Evolutionary conservation across 2,888 invertebrate species (phyloP).

Genomic region (Andrena minutula): DNA sequence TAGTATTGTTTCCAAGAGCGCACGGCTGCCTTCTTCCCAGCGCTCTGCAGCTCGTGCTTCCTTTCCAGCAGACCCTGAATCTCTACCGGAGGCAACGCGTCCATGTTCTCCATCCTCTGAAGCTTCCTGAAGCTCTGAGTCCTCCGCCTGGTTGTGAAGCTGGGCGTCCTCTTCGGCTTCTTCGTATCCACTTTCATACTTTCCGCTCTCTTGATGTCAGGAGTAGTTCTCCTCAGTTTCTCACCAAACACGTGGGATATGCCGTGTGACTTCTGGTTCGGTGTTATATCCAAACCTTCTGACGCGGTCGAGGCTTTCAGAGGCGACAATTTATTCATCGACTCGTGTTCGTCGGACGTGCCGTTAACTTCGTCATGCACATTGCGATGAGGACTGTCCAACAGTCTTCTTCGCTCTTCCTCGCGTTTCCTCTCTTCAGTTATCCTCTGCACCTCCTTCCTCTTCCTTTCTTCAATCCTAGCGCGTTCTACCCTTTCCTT

Average conservation of each 20-base stretch:
- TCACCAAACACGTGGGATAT: constrained; percentile 88
- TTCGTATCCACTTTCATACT: constrained; percentile 94
- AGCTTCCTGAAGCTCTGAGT: constrained; percentile 94
- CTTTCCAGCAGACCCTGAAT: constrained; percentile 96
- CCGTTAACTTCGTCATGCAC: constrained; percentile 85
- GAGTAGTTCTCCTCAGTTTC: constrained; percentile 87
- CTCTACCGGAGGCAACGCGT: constrained; percentile 94
- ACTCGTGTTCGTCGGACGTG: constrained; percentile 84
- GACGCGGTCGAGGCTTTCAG: constrained; percentile 67
- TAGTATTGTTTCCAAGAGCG: constrained; percentile 98
- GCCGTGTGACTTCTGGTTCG: constrained; percentile 88
- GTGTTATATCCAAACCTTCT: constrained; percentile 62
- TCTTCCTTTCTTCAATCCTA: constrained; percentile 92
- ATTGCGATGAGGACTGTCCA: constrained; percentile 83
- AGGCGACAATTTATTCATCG: constrained; percentile 75
- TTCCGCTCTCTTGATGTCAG: constrained; percentile 92
- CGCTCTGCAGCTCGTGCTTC: constrained; percentile 97
- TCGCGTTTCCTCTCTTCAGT: constrained; percentile 93
- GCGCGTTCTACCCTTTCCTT: constrained; percentile 94
- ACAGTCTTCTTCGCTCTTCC: constrained; percentile 88
- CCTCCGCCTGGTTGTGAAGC: constrained; percentile 96
- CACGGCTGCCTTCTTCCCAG: constrained; percentile 97
- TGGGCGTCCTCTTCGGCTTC: constrained; percentile 95
- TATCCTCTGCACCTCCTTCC: constrained; percentile 95
- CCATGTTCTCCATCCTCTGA: constrained; percentile 87